phyloP scores from a whole-genome alignment of 2,888 invertebrate species.

The Sesamia inferens region DNA sequence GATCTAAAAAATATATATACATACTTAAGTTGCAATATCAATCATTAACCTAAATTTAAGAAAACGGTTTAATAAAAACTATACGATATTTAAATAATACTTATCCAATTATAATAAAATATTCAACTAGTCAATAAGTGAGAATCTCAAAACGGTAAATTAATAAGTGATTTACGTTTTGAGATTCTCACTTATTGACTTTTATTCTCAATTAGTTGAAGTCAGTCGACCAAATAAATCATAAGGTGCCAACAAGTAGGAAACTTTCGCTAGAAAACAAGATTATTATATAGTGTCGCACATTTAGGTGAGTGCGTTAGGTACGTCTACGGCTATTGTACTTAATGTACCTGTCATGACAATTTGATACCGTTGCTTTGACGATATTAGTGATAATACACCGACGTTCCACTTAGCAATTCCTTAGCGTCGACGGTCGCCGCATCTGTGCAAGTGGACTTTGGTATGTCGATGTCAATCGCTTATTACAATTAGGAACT shows the following conservation, averaged over 20 bases:
- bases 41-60: background rate
- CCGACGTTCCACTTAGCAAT: conserved; percentile 66
- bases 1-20: background rate
- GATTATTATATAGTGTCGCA: conserved; percentile 36
- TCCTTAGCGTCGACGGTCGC: conserved; percentile 24
- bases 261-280: conserved; percentile 60
- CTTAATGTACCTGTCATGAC: conserved; percentile 60
- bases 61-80: background rate
- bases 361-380: conserved; percentile 74
- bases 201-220: conserved; percentile 33
- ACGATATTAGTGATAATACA: conserved; percentile 72
- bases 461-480: conserved; percentile 21
- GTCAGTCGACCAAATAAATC: conserved; percentile 45
- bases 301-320: conserved; percentile 69
- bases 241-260: conserved; percentile 37
- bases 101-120: conserved; percentile 18
- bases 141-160: conserved; percentile 8
- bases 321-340: conserved; percentile 58
- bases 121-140: conserved; percentile 27
- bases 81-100: conserved; percentile 15
- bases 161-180: conserved; percentile 39
- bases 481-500: conserved; percentile 9
- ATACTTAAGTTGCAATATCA: background rate
- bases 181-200: conserved; percentile 27
- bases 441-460: conserved; percentile 34